These are phyloP conservation scores for Boloria selene DNA, from an alignment of 2,888 invertebrate species.

Conservation along the genomic window DNA sequence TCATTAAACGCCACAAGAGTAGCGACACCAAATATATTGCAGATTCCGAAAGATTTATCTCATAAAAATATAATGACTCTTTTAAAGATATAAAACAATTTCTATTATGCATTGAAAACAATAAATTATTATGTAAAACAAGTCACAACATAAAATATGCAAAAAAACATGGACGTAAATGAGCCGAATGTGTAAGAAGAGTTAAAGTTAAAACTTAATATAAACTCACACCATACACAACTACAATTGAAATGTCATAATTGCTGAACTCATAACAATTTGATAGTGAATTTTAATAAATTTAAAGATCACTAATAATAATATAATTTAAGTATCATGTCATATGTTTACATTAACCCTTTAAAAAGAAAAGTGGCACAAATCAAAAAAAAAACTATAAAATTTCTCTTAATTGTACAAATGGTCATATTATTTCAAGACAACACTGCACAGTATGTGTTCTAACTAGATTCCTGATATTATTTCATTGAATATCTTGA, in stretches of 20 bases:
- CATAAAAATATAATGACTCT: slow-evolving; percentile 62
- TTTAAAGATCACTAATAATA: slow-evolving; percentile 30
- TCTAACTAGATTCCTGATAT: not conserved
- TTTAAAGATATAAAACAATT: slow-evolving; percentile 55
- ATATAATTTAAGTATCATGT: slow-evolving; percentile 39
- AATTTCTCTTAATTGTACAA: not conserved
- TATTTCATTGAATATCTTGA: too few species aligned
- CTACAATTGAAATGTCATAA: slow-evolving; percentile 52
- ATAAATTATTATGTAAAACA: slow-evolving; percentile 78
- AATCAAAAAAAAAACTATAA: not conserved
- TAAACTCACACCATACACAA: slow-evolving; percentile 75
- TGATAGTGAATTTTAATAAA: slow-evolving; percentile 26
- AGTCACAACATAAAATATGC: slow-evolving; percentile 78
- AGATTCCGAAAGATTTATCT: slow-evolving; percentile 74
- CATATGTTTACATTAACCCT: slow-evolving; percentile 21
- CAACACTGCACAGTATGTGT: slow-evolving; percentile 8
- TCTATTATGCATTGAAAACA: slow-evolving; percentile 72
- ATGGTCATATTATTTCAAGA: slow-evolving; percentile 9
- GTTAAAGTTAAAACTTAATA: slow-evolving; percentile 60
- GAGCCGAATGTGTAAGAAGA: slow-evolving; percentile 74
- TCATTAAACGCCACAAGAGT: slow-evolving; percentile 10
- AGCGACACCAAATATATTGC: slow-evolving; percentile 67
- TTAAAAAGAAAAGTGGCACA: slow-evolving; percentile 11
- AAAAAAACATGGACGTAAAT: slow-evolving; percentile 80
- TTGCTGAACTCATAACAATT: slow-evolving; percentile 35